A percentile compares a stretch with the other conserved stretches of the same genome.
phyloP scores from a whole-genome alignment of 2,888 invertebrate species.

The Melikaiella ostensackeni region DNA sequence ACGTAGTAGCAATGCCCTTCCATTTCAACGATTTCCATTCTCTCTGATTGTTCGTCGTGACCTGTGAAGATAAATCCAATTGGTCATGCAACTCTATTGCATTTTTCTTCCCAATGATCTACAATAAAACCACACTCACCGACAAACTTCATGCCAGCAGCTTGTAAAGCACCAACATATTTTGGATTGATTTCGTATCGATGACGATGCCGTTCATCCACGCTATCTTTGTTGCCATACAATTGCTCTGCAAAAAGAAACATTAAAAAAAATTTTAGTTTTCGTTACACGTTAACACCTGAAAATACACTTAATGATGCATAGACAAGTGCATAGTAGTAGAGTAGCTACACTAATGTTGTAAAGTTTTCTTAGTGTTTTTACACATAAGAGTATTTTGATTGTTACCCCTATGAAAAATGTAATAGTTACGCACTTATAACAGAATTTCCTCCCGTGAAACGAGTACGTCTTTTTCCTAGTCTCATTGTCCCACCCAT shows the following conservation, averaged over 20 bases:
- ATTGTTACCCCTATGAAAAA: too few relatives aligned
- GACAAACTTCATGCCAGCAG: slow-evolving; percentile 92
- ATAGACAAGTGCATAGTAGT: too few relatives aligned
- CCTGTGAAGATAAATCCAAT: slow-evolving; percentile 67
- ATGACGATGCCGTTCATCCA: slow-evolving; percentile 98
- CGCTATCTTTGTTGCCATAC: slow-evolving; percentile 86
- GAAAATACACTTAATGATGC: too few relatives aligned
- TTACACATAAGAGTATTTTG: too few relatives aligned
- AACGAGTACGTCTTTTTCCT: slow-evolving; percentile 93
- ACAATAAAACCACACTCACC: slow-evolving; percentile 77
- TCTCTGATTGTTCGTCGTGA: slow-evolving; percentile 87
- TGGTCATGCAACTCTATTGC: not conserved
- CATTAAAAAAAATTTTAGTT: not conserved
- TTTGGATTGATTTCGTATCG: slow-evolving; percentile 98
- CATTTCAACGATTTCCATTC: slow-evolving; percentile 97
- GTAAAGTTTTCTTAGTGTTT: too few relatives aligned
- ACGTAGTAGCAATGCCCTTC: slow-evolving; percentile 95
- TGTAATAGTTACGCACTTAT: slow-evolving; percentile 80
- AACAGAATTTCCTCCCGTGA: slow-evolving; percentile 80
- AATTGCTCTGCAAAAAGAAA: slow-evolving; percentile 80
- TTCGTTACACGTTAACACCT: too few relatives aligned
- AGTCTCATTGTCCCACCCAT: slow-evolving; percentile 99
- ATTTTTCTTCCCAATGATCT: not conserved
- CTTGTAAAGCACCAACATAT: slow-evolving; percentile 87
- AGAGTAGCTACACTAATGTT: too few relatives aligned